phyloP scores from a whole-genome alignment of 1,140 invertebrate genomes.

The Formica exsecta region DNA sequence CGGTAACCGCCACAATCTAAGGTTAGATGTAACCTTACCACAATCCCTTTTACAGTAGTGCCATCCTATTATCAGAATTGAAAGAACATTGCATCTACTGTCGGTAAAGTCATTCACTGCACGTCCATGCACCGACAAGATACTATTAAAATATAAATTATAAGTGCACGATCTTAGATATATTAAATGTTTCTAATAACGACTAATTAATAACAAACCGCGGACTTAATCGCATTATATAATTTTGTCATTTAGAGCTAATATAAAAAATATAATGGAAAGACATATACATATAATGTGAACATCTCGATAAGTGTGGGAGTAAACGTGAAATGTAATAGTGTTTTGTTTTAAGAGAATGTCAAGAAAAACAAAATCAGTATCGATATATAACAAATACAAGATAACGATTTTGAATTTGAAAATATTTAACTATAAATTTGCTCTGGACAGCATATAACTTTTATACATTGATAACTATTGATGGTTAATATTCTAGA shows the following conservation, averaged over 20 bases:
- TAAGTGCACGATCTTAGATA: not conserved
- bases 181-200: constrained; percentile 8
- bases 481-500: no score
- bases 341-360: not conserved
- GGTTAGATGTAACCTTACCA: no score
- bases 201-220: constrained; percentile 33
- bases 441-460: not conserved
- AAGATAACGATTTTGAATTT: constrained; percentile 19
- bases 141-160: no score
- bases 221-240: constrained; percentile 35
- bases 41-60: no score
- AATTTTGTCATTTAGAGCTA: constrained; percentile 55
- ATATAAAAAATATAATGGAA: constrained; percentile 62
- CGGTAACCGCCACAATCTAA: no score
- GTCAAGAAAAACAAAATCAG: not conserved
- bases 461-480: no score
- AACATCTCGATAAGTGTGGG: constrained; percentile 52
- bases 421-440: constrained; percentile 65
- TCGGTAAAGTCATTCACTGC: no score
- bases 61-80: no score
- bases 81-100: no score
- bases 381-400: not conserved
- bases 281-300: constrained; percentile 53
- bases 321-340: constrained; percentile 50
- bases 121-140: no score